A percentile compares a stretch with the other conserved stretches of the same genome.
phyloP scores from a whole-genome alignment of 1,140 invertebrate genomes.

The Magallana ariakensis region DNA sequence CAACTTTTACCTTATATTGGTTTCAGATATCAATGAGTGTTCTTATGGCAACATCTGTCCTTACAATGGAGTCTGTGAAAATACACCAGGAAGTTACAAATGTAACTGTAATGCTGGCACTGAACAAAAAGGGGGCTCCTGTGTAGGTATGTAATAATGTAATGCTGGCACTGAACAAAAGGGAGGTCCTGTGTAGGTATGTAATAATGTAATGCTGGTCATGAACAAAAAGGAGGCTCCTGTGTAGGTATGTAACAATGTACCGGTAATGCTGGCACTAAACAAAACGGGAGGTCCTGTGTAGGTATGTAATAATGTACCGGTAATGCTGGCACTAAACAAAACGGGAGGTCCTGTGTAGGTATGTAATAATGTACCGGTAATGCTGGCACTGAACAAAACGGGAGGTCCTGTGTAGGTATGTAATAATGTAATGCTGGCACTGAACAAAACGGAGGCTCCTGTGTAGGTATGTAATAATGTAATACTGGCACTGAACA shows the following conservation, averaged over 20 bases:
- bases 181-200: conserved; percentile 24
- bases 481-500: not conserved
- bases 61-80: conserved; percentile 89
- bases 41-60: conserved; percentile 86
- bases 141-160: conserved; percentile 74
- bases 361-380: conserved; percentile 7
- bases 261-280: not conserved
- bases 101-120: conserved; percentile 85
- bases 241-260: not conserved
- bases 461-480: not conserved
- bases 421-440: not conserved
- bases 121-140: conserved; percentile 64
- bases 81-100: conserved; percentile 89
- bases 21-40: conserved; percentile 95
- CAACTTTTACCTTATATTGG: too few species aligned
- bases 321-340: not conserved
- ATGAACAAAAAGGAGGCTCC: not conserved
- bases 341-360: not conserved
- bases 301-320: not conserved
- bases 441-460: not conserved
- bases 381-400: not conserved
- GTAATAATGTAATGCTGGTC: not conserved
- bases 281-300: not conserved
- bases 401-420: not conserved
- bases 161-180: not conserved